These are phyloP conservation scores for Lucilia sericata DNA, from an alignment of 1,140 invertebrate species.

Conservation along the genomic window DNA sequence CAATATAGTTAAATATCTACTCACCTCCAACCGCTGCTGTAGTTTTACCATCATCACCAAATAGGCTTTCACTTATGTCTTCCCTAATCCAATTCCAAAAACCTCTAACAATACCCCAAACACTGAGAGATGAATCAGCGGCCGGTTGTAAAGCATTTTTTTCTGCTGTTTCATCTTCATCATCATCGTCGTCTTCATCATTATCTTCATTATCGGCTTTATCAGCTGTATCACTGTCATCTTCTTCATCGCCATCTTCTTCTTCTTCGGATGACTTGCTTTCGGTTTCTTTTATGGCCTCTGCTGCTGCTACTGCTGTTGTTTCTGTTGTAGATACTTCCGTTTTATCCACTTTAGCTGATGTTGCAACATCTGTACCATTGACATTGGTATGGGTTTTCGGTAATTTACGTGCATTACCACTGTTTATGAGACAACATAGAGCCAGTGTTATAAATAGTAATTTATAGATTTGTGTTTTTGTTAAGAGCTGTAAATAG, in stretches of 20 bases:
- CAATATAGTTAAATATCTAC: constrained; percentile 8
- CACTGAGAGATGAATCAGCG: constrained; percentile 58
- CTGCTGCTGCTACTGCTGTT: background rate
- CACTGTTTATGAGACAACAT: constrained; percentile 14
- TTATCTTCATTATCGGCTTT: constrained; percentile 47
- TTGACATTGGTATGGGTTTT: constrained; percentile 27
- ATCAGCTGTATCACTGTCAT: constrained; percentile 45
- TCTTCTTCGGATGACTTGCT: constrained; percentile 44
- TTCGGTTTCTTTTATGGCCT: constrained; percentile 42
- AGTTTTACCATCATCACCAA: constrained; percentile 53
- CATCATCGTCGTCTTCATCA: constrained; percentile 47
- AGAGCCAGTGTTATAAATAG: constrained; percentile 8
- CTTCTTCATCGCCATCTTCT: constrained; percentile 43
- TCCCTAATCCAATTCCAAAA: constrained; percentile 62
- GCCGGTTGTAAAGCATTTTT: constrained; percentile 57
- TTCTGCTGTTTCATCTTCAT: constrained; percentile 29
- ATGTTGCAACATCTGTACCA: background rate
- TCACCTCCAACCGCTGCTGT: constrained; percentile 48
- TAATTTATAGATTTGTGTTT: constrained; percentile 26
- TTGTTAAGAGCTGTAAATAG: constrained; percentile 9
- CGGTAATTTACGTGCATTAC: constrained; percentile 31
- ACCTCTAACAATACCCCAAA: constrained; percentile 63
- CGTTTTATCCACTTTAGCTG: background rate
- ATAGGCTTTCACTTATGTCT: constrained; percentile 64
- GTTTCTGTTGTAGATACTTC: too few relatives aligned